These are phyloP conservation scores for Tupiocoris notatus DNA, from an alignment of 2,888 invertebrate genomes.

Conservation along the genomic window DNA sequence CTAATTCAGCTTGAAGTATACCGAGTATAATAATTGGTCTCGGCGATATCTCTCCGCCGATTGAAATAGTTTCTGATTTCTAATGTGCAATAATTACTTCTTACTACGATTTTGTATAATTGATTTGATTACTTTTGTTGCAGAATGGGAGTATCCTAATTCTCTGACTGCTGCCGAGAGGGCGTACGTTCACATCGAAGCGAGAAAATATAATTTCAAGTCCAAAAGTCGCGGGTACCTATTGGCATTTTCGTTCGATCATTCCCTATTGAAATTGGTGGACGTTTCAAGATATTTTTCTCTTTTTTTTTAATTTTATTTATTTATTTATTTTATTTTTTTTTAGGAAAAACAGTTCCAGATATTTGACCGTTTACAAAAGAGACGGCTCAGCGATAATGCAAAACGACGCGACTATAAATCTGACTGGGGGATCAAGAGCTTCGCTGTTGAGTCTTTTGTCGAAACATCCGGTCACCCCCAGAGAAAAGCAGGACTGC, in stretches of 20 bases:
- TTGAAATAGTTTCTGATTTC: no score
- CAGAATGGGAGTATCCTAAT: slow-evolving; percentile 64
- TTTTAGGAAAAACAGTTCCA: slow-evolving; percentile 63
- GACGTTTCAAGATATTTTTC: no score
- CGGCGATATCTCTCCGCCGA: no score
- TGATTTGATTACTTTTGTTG: no score
- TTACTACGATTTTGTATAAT: no score
- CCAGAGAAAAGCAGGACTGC: slow-evolving; percentile 69
- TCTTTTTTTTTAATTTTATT: no score
- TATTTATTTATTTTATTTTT: neutral
- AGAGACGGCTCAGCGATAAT: slow-evolving; percentile 66
- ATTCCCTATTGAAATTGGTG: no score
- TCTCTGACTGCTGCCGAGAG: slow-evolving; percentile 74
- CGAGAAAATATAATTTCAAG: slow-evolving; percentile 67
- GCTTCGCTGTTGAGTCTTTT: slow-evolving; percentile 64
- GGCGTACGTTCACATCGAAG: slow-evolving; percentile 74
- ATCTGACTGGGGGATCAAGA: slow-evolving; percentile 63
- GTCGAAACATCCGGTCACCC: slow-evolving; percentile 67
- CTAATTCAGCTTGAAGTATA: no score
- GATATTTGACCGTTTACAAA: slow-evolving; percentile 70
- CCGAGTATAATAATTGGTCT: no score
- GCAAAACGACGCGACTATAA: slow-evolving; percentile 65
- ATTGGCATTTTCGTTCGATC: no score
- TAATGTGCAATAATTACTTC: no score
- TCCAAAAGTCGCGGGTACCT: slow-evolving; percentile 79